These are phyloP conservation scores for Orthosia gothica DNA, from an alignment of 2,888 invertebrate genomes.

Conservation along the genomic window DNA sequence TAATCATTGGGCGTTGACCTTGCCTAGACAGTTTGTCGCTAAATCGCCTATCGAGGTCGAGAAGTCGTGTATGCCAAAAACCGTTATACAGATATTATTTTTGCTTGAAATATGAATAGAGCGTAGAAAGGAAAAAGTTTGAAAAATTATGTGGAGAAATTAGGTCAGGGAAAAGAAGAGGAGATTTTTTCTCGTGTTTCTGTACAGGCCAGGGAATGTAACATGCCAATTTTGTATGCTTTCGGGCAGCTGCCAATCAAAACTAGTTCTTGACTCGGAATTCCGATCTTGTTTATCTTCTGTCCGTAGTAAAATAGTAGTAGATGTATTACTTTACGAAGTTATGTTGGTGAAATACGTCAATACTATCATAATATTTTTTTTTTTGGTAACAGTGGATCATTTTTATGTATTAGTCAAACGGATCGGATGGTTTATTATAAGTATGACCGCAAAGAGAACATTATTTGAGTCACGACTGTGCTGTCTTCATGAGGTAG, in stretches of 20 bases:
- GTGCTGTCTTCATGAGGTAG: neutral
- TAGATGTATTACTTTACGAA: neutral
- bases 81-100: constrained; percentile 4
- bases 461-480: neutral
- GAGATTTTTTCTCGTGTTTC: neutral
- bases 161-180: neutral
- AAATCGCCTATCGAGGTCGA: constrained; percentile 39
- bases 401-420: neutral
- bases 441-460: neutral
- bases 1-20: constrained; percentile 59
- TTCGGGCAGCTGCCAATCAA: constrained; percentile 23
- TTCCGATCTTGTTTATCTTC: constrained; percentile 9
- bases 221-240: constrained; percentile 9
- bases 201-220: neutral
- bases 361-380: neutral
- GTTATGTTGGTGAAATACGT: neutral
- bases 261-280: constrained; percentile 4
- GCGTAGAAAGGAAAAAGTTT: neutral
- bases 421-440: neutral
- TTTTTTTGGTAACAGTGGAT: neutral
- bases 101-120: neutral
- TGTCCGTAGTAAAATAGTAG: neutral
- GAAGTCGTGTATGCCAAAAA: constrained; percentile 24
- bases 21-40: constrained; percentile 50
- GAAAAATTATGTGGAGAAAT: neutral